Percentiles rank a stretch among this genome's conserved stretches.
Evolutionary conservation across 2,113 vertebrate species (phyloP).

Genomic region (Eretmochelys imbricata): DNA sequence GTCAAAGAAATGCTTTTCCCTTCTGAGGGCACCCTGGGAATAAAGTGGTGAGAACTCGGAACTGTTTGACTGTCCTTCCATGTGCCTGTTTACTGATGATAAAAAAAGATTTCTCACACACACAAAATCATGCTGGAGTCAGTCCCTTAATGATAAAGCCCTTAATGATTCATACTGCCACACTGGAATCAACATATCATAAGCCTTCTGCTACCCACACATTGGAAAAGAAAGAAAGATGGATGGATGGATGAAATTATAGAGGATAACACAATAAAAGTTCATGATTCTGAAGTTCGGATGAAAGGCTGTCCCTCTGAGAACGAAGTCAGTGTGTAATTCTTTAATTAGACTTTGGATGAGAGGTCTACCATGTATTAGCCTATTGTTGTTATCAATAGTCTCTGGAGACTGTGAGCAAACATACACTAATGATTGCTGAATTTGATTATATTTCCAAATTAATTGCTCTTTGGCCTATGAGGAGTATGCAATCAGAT

Average conservation of each 20-base stretch:
- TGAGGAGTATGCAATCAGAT: slow-evolving; percentile 43
- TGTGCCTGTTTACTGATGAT: slow-evolving; percentile 22
- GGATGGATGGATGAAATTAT: slow-evolving; percentile 29
- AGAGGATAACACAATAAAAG: slow-evolving; percentile 38
- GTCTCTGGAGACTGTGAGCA: slow-evolving; percentile 23
- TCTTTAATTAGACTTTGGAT: slow-evolving; percentile 67
- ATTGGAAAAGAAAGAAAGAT: slow-evolving; percentile 28
- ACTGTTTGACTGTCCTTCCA: background rate
- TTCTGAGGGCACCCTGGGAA: background rate
- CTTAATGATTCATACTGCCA: background rate
- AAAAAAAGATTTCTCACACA: slow-evolving; percentile 4
- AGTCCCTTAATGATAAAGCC: slow-evolving; percentile 6
- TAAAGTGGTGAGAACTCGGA: background rate
- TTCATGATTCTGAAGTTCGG: slow-evolving; percentile 48
- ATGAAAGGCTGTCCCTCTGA: slow-evolving; percentile 64
- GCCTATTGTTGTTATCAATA: slow-evolving; percentile 41
- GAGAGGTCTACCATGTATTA: slow-evolving; percentile 56
- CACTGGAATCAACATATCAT: background rate
- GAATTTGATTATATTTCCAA: slow-evolving; percentile 64
- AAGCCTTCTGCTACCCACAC: background rate
- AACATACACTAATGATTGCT: slow-evolving; percentile 58
- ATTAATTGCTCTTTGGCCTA: slow-evolving; percentile 60
- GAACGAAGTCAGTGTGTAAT: slow-evolving; percentile 40
- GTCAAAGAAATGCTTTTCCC: slow-evolving; percentile 45
- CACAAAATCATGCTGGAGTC: background rate